Conservation (phyloP, 2,113 vertebrate genomes). For the Damaliscus lunatus region DNA sequence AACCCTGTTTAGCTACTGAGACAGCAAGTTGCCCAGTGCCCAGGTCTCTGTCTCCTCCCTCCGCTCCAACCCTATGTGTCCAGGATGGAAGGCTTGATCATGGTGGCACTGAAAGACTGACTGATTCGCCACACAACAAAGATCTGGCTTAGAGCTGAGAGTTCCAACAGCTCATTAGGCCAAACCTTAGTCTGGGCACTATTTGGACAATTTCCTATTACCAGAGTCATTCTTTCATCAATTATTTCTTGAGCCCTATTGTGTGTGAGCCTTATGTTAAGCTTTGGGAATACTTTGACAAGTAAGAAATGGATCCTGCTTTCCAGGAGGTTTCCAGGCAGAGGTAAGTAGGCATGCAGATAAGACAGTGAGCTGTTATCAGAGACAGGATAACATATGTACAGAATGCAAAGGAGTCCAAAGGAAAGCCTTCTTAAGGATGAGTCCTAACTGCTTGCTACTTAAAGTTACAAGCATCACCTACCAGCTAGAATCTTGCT, state of each 20-base stretch:
- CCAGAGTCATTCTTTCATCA: not conserved
- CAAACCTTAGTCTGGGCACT: not conserved
- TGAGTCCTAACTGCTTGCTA: not conserved
- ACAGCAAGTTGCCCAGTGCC: not conserved
- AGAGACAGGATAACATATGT: not conserved
- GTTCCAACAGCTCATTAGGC: not conserved
- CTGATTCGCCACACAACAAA: not conserved
- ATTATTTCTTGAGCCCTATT: not conserved
- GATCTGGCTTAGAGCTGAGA: not conserved
- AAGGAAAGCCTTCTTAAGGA: not conserved
- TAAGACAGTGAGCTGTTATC: not conserved
- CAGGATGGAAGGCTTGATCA: not conserved
- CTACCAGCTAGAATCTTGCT: not conserved
- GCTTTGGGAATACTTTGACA: not conserved
- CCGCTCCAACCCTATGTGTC: not conserved
- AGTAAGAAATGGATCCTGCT: not conserved
- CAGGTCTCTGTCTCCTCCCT: not conserved
- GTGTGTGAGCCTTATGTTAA: not conserved
- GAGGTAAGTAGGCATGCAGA: not conserved
- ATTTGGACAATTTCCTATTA: not conserved
- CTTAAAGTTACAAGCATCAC: not conserved
- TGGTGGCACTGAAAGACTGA: not conserved
- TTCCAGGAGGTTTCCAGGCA: not conserved
- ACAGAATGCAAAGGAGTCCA: not conserved
- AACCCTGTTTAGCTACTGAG: not conserved